Percentiles rank a stretch among this genome's conserved stretches.
phyloP scores from a whole-genome alignment of 2,113 vertebrate species.

The Ceyx margarethae region DNA sequence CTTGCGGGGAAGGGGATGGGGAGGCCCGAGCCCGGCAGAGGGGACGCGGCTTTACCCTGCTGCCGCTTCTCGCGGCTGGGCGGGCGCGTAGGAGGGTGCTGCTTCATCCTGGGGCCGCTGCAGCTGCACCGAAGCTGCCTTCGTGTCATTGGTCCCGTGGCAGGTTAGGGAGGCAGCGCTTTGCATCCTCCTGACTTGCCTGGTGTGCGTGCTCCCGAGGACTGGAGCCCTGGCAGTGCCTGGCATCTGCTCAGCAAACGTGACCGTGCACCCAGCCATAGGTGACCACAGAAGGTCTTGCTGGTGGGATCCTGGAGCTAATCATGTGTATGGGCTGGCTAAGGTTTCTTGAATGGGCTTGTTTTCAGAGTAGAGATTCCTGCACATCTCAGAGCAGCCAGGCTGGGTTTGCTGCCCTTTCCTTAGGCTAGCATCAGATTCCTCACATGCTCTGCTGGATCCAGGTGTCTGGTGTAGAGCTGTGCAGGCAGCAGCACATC shows the following conservation, averaged over 20 bases:
- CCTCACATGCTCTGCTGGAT: accelerated
- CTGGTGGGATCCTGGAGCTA: accelerated
- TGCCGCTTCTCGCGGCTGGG: accelerated
- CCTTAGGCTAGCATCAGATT: neutral
- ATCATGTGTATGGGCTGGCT: accelerated
- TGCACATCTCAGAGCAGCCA: accelerated
- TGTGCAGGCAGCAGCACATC: neutral
- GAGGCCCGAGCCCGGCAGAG: accelerated
- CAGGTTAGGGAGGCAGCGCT: neutral
- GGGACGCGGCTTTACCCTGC: neutral
- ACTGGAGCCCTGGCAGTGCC: neutral
- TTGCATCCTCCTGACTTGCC: accelerated
- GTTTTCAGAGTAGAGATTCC: neutral
- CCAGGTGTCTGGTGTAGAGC: accelerated
- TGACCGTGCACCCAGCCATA: accelerated
- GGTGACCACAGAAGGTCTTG: neutral
- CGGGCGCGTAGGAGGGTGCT: no score
- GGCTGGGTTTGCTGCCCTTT: neutral
- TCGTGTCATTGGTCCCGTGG: accelerated
- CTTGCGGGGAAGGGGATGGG: accelerated
- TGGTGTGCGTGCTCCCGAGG: accelerated
- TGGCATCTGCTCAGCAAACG: neutral
- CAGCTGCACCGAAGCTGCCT: neutral
- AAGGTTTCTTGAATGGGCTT: neutral
- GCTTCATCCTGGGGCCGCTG: neutral